A percentile compares a stretch with the other conserved stretches of the same genome.
phyloP scores from a whole-genome alignment of 92 coral and sea anemone genomes.

The Chrysogorgia sp. region DNA sequence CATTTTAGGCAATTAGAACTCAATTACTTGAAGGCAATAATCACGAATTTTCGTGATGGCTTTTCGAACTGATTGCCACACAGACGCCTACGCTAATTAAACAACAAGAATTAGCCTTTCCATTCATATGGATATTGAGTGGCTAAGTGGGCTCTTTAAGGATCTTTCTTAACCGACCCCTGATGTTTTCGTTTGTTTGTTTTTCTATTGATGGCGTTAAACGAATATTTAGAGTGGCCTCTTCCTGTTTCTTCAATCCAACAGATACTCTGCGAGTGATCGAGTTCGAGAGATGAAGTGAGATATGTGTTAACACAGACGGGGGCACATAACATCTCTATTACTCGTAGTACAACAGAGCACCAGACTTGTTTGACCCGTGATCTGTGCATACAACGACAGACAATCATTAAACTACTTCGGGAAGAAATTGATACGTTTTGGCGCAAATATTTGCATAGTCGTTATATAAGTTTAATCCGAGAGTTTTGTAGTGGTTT shows the following conservation, averaged over 20 bases:
- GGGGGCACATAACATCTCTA: neutral
- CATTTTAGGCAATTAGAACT: conserved; percentile 43
- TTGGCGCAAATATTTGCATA: neutral
- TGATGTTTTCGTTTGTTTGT: conserved; percentile 90
- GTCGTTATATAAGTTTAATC: neutral
- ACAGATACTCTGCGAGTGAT: neutral
- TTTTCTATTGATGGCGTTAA: conserved; percentile 58
- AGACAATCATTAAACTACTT: conserved; percentile 33
- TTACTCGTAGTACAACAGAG: neutral
- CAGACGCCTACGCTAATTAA: conserved; percentile 43
- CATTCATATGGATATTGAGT: conserved; percentile 42
- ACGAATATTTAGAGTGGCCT: conserved; percentile 22
- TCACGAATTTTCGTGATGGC: conserved; percentile 16
- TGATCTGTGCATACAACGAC: conserved; percentile 10
- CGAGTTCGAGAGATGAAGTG: neutral
- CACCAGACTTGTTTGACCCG: conserved; percentile 15
- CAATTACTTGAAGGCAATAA: conserved; percentile 38
- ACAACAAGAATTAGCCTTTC: conserved; percentile 23
- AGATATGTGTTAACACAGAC: neutral
- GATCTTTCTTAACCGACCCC: conserved; percentile 66
- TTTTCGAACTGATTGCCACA: conserved; percentile 31
- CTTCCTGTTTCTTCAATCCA: conserved; percentile 3
- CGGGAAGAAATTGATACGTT: neutral
- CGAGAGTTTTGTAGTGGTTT: neutral
- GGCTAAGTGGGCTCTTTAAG: conserved; percentile 39